Evolutionary conservation across 2,888 invertebrate species (phyloP).

Genomic region (Autographa gamma): DNA sequence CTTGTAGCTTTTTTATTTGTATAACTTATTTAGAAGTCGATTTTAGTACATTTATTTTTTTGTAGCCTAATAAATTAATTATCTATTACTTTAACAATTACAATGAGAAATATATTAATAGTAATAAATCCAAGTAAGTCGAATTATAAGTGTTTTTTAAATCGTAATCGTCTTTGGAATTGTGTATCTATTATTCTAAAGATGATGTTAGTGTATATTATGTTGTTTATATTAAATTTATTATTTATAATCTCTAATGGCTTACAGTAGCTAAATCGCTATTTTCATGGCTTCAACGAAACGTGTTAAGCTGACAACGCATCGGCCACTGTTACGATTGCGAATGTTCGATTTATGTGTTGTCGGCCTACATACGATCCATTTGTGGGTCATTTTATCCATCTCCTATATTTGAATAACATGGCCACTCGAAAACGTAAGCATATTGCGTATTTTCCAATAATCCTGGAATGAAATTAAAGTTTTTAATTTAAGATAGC

Average conservation of each 20-base stretch:
- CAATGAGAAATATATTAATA: no score
- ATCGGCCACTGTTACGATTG: slow-evolving; percentile 51
- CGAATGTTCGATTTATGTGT: slow-evolving; percentile 60
- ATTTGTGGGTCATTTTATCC: slow-evolving; percentile 45
- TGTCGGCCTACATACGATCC: slow-evolving; percentile 28
- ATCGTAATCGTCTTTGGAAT: no score
- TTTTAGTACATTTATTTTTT: no score
- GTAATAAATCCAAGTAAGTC: no score
- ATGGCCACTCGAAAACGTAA: not conserved
- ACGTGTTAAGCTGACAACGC: slow-evolving; percentile 61
- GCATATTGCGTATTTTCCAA: not conserved
- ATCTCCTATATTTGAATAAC: slow-evolving; percentile 10
- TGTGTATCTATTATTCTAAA: no score
- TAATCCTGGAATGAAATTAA: not conserved
- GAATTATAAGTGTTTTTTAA: no score
- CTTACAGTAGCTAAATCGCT: slow-evolving; percentile 26
- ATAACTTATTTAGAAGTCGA: no score
- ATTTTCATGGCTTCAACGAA: slow-evolving; percentile 35
- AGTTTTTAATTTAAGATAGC: no score
- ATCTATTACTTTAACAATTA: no score
- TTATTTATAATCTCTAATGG: not conserved
- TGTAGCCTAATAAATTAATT: no score
- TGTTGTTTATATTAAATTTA: not conserved
- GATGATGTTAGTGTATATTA: not conserved
- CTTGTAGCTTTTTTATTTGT: no score